Base-by-base conservation (phyloP, 1,140 invertebrate genomes). In the Papilio aristodemus region DNA sequence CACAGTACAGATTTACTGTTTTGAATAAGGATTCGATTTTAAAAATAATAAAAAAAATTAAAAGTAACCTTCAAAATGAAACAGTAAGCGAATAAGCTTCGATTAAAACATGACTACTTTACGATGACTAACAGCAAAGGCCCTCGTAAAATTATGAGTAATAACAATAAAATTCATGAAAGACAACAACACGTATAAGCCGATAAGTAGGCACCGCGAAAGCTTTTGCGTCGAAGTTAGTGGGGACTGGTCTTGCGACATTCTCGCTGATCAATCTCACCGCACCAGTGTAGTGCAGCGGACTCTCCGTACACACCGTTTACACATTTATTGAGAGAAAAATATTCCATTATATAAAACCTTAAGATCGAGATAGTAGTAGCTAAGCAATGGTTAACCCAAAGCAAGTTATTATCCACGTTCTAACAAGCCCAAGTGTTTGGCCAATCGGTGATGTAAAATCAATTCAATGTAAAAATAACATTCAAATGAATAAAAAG, bases 191-290 rank as follows among this genome's bases (percentile, higher is more conserved):
- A 25, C n/a, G 32, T 36, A 36, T 36, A 59, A 32, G 57, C 14
- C 27, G 27, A 36, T 62, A 62, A 14, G 59, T 50, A 50, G 14
- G 3, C 14, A n/a, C 37, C 46, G 46, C 46, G 46, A 54, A 10
- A 54, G 46, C 36, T 76, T 77, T 79, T 79, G 72, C 79, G 71
- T 64, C 71, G 76, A 69, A 71, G 74, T 77, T 80, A 69, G 78
- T 50, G 57, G 68, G 70, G 74, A 88, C 84, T 82, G 75, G 86
- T 85, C 78, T 59, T 72, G 73, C 84, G 68, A 77, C 84, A 86
- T 86, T 88, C 86, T 76, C 80, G 60, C 68, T 69, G 70, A 69
- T 70, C 59, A 62, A 22, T 38, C 19, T 39, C 63, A 73, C 72
- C 74, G 68, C 70, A 58, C 43, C 60, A 70, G 32, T 41, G 59